These are phyloP conservation scores for Drosophila prosaltans DNA, from an alignment of 1,140 invertebrate species.

Conservation along the genomic window DNA sequence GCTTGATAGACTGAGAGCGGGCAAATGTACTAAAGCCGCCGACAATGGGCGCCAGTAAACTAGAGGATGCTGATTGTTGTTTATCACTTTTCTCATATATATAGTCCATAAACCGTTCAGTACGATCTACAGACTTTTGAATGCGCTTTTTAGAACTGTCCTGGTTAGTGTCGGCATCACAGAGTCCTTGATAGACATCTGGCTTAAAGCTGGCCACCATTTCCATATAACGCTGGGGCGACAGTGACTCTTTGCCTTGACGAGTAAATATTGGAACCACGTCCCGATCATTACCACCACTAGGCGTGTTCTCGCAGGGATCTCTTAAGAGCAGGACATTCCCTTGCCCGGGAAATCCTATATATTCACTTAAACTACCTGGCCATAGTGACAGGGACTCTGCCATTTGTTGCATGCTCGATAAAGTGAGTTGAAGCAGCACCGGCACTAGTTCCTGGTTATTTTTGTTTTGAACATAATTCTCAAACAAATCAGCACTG, in stretches of 20 bases:
- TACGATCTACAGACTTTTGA: slow-evolving; percentile 87
- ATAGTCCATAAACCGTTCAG: slow-evolving; percentile 85
- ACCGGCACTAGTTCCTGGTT: slow-evolving; percentile 84
- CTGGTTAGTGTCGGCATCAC: slow-evolving; percentile 91
- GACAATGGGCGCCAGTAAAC: slow-evolving; percentile 86
- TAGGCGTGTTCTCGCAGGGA: slow-evolving; percentile 85
- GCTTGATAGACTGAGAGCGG: slow-evolving; percentile 86
- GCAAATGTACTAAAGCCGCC: slow-evolving; percentile 88
- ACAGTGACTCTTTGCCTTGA: slow-evolving; percentile 87
- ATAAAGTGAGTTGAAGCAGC: slow-evolving; percentile 85
- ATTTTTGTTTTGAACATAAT: slow-evolving; percentile 77
- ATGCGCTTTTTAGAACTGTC: slow-evolving; percentile 88
- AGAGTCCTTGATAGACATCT: slow-evolving; percentile 90
- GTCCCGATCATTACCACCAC: slow-evolving; percentile 87
- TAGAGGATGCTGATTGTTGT: slow-evolving; percentile 81
- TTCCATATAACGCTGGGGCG: slow-evolving; percentile 87
- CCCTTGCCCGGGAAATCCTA: slow-evolving; percentile 86
- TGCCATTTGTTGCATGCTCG: slow-evolving; percentile 84
- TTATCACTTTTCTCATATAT: slow-evolving; percentile 86
- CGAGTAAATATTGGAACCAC: slow-evolving; percentile 89
- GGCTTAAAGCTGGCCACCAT: slow-evolving; percentile 90
- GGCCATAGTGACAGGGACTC: slow-evolving; percentile 83
- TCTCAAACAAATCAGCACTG: slow-evolving; percentile 87
- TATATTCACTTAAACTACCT: slow-evolving; percentile 85
- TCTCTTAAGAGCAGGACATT: slow-evolving; percentile 88